phyloP scores from a whole-genome alignment of 2,888 invertebrate genomes.

The Lycocerus yunnanus region DNA sequence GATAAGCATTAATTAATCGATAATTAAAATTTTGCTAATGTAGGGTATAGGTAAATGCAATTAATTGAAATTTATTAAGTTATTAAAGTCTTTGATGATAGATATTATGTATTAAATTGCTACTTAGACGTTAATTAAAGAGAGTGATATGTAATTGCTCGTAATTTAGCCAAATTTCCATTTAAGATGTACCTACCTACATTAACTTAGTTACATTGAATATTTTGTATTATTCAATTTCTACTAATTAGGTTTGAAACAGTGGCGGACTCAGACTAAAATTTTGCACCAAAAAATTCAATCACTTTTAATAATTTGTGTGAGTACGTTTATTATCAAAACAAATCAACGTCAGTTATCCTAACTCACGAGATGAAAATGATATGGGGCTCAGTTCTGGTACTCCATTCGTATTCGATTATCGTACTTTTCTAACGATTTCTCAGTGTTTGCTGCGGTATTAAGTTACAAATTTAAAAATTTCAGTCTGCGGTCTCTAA shows the following conservation, averaged over 20 bases:
- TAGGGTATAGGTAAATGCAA: background rate
- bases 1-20: background rate
- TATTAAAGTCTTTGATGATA: background rate
- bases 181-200: background rate
- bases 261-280: background rate
- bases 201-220: background rate
- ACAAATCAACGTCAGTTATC: no score
- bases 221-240: background rate
- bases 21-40: background rate
- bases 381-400: no score
- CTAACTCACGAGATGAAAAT: no score
- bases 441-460: no score
- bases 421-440: no score
- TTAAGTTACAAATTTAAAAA: no score
- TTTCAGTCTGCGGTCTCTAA: no score
- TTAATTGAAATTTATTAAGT: background rate
- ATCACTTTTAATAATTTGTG: no score
- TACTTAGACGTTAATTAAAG: background rate
- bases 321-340: no score
- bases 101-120: background rate
- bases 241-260: background rate
- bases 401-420: no score
- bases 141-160: background rate
- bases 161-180: background rate
- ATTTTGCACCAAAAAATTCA: no score